Base-by-base conservation (phyloP, 2,797 vertebrate genomes). In the Pangasius djambal region DNA sequence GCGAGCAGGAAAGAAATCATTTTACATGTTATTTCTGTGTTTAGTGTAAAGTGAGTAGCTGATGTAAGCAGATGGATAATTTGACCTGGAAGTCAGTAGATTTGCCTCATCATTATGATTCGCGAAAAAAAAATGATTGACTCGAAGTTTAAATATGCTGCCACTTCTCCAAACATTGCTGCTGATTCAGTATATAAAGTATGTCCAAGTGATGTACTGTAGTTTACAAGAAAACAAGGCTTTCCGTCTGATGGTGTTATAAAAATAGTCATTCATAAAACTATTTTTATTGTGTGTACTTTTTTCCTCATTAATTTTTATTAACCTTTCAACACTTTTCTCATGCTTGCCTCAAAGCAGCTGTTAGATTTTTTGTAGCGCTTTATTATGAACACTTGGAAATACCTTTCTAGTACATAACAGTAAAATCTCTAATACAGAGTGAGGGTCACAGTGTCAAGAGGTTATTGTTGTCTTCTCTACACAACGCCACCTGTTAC, bases 381-480 rank as follows among this genome's bases (percentile, higher is more conserved):
- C n/a, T 82, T 82, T 25, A 61, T 82, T 28, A 48, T 25, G 25
- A 48, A 72, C 25, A 55, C 74, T 89, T 59, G 57, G 25, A 48
- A 59, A 57, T 18, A 72, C 6, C 37, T 70, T 88, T 70, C 83
- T 69, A 31, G 44, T 25, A 70, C 74, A 86, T 82, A 22, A 37
- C 31, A 57, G 18, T 4, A 3, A 59, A 59, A 37, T 59, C 79
- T 59, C 55, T 55, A 37, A 12, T 37, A 34, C 7, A 25, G 55
- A 61, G 28, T 34, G 37, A 89, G 31, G 52, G 83, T 86, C 52
- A 61, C 12, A 18, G 52, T 57, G 88, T 89, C 88, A 79, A 72
- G 16, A 72, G 74, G 34, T 86, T 59, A 61, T 81, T 86, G 25
- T 61, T 59, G n/a, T 59, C 28, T 79, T 37, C 48, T 63, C 44